These are phyloP conservation scores for Amyelois transitella DNA, from an alignment of 1,140 invertebrate genomes.

Conservation along the genomic window DNA sequence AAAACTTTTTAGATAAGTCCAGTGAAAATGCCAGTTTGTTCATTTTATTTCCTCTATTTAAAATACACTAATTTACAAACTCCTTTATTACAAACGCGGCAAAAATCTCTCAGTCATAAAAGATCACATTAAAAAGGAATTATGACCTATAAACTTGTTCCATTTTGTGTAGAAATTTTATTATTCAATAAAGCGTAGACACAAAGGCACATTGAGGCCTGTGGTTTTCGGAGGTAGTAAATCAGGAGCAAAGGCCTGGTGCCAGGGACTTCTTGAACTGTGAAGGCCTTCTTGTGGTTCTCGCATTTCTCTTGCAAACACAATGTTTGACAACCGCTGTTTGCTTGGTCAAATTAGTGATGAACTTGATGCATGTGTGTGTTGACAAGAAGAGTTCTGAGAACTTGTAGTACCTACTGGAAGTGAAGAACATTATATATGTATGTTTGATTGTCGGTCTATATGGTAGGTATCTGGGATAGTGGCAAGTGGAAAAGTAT, in stretches of 20 bases:
- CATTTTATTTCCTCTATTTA: too few species aligned
- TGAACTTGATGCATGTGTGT: conserved; percentile 1
- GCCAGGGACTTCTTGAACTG: conserved; percentile 58
- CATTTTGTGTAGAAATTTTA: conserved; percentile 69
- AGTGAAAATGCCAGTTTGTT: too few species aligned
- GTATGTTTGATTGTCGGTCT: too few species aligned
- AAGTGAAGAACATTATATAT: too few species aligned
- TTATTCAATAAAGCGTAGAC: conserved; percentile 68
- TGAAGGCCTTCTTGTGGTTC: conserved; percentile 63
- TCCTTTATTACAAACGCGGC: background rate
- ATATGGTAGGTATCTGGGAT: too few species aligned
- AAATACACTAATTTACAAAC: background rate
- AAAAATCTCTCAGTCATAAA: conserved; percentile 12
- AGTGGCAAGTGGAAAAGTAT: too few species aligned
- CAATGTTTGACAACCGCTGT: conserved; percentile 3
- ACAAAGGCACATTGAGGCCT: conserved; percentile 70
- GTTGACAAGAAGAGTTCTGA: too few species aligned
- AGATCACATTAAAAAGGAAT: conserved; percentile 49
- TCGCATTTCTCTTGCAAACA: conserved; percentile 25
- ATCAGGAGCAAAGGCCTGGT: conserved; percentile 67
- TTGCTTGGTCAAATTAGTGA: background rate
- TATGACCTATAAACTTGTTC: conserved; percentile 68
- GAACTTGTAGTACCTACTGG: too few species aligned
- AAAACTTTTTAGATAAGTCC: too few species aligned
- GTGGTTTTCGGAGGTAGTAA: conserved; percentile 65